A percentile compares a stretch with the other conserved stretches of the same genome.
These are phyloP conservation scores for Esperia sulphurella DNA, from an alignment of 2,888 invertebrate genomes.

Conservation along the genomic window DNA sequence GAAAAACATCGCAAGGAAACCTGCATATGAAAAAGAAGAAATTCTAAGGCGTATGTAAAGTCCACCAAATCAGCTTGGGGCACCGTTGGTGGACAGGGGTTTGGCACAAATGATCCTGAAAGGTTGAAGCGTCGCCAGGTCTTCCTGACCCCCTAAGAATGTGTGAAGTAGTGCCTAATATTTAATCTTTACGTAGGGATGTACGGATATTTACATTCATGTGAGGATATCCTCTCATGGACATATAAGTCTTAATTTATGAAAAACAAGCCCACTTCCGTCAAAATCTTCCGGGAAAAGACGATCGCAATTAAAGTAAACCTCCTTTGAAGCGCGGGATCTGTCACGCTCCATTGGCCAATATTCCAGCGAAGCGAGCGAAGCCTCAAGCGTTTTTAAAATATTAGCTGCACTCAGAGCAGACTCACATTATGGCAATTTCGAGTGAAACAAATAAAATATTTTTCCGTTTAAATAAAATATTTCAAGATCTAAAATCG, in stretches of 20 bases:
- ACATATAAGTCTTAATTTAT: background rate
- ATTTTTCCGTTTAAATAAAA: background rate
- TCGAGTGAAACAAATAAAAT: background rate
- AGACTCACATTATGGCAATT: background rate
- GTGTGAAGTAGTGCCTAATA: too few species aligned
- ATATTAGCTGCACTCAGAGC: conserved; percentile 19
- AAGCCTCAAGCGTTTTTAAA: conserved; percentile 32
- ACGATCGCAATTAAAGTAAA: conserved; percentile 39
- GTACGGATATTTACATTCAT: too few species aligned
- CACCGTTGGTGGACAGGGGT: too few species aligned
- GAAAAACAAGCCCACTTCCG: conserved; percentile 21
- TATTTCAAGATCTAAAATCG: too few species aligned
- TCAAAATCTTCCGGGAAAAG: conserved; percentile 20
- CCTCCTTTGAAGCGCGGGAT: conserved; percentile 43
- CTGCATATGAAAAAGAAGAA: too few species aligned
- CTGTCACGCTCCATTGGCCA: conserved; percentile 44
- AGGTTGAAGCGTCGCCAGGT: too few species aligned
- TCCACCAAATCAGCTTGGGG: too few species aligned
- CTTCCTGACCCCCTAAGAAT: too few species aligned
- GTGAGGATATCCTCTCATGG: background rate
- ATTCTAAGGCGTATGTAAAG: too few species aligned
- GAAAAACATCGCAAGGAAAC: too few species aligned
- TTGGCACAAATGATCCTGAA: too few species aligned
- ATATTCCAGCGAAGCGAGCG: conserved; percentile 37
- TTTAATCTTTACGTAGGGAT: too few species aligned